Base-by-base conservation (phyloP, 2,888 invertebrate species). In the Calliscelio sp. region DNA sequence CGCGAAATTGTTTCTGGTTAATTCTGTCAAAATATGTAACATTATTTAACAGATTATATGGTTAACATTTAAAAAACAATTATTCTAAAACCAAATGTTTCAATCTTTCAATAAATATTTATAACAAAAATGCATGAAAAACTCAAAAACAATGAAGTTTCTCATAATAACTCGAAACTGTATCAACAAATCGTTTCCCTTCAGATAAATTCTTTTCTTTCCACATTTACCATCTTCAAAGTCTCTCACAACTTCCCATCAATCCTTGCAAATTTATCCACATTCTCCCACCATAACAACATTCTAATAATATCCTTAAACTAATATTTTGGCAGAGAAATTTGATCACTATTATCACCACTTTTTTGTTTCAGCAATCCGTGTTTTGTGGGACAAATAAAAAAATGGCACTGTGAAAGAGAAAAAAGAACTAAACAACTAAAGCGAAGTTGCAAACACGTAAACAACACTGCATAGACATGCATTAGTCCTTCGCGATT, bases 401-500 rank as follows among this genome's bases (percentile, higher is more conserved):
- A 44, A 44, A 44, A 44, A 44, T 44, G 16, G n/a, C 8, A 14
- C 5, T 11, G 38, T 38, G 16, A 22, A 24, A 32, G 20, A 38
- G 38, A 24, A 51, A 51, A 53, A 66, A 66, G n/a, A n/a, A n/a
- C n/a, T n/a, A n/a, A n/a, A n/a, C n/a, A n/a, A n/a, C n/a, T 4
- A 20, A 51, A 57, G n/a, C 20, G 24, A 32, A 59, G 14, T 75
- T 24, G 44, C 55, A 55, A 55, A 65, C 61, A 61, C 46, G 25
- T 28, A 65, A 28, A 59, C 32, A 59, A 25, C 61, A 16, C 11
- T 28, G 5, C n/a, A n/a, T n/a, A 24, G 16, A 32, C 41, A 5
- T 46, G 57, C 18, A 75, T 53, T 46, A 51, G 74, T 61, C 53
- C 74, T 65, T 75, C 65, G 44, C 44, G 14, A 49, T 32, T 22